These are phyloP conservation scores for Melanotaenia duboulayi DNA, from an alignment of 2,113 vertebrate species.

Conservation along the genomic window DNA sequence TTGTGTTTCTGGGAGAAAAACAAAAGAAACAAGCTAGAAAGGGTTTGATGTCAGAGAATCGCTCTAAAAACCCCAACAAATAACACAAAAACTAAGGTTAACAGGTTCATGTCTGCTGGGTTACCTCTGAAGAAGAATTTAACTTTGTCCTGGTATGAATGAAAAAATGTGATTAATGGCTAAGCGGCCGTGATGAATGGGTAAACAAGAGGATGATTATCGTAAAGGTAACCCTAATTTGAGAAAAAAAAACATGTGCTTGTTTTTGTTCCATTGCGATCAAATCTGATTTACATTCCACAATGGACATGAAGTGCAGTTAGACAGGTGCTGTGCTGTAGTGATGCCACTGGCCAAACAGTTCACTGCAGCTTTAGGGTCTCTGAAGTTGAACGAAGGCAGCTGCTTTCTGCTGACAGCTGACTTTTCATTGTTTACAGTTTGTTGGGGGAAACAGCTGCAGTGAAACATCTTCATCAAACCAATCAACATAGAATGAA, in stretches of 20 bases:
- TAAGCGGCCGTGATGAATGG: background rate
- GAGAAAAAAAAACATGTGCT: slow-evolving; percentile 35
- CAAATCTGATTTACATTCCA: slow-evolving; percentile 16
- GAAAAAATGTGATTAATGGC: too few relatives aligned
- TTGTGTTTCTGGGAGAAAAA: too few relatives aligned
- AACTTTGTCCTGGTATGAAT: too few relatives aligned
- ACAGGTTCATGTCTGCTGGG: too few relatives aligned
- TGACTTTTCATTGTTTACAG: too few relatives aligned
- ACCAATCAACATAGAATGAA: too few relatives aligned
- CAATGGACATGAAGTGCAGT: background rate
- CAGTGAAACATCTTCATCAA: background rate
- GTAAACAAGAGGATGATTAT: background rate
- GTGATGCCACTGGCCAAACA: background rate
- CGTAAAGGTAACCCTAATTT: background rate
- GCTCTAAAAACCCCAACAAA: too few relatives aligned
- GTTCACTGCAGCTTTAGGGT: background rate
- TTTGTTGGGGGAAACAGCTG: too few relatives aligned
- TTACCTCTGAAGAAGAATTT: too few relatives aligned
- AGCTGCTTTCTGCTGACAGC: slow-evolving; percentile 4
- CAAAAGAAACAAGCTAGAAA: too few relatives aligned
- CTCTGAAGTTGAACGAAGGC: slow-evolving; percentile 1
- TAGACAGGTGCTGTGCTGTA: background rate
- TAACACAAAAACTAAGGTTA: too few relatives aligned
- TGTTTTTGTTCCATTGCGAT: background rate
- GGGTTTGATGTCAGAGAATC: too few relatives aligned